These are phyloP conservation scores for Coenonympha arcania DNA, from an alignment of 2,888 invertebrate genomes.

Conservation along the genomic window DNA sequence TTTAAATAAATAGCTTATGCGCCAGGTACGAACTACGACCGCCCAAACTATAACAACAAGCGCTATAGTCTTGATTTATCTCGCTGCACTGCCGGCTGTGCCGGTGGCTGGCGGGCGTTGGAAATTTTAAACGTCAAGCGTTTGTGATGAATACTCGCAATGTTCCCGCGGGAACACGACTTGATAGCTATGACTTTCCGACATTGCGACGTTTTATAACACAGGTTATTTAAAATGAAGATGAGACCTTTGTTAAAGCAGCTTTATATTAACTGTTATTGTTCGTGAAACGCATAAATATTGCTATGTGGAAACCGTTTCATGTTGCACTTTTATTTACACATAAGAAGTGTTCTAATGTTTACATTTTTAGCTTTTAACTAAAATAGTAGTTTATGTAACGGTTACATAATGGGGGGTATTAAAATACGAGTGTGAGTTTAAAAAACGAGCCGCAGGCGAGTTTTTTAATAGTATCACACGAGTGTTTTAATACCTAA, in stretches of 20 bases:
- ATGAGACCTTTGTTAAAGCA: slow-evolving; percentile 18
- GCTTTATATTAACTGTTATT: slow-evolving; percentile 6
- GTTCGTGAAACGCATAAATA: slow-evolving; percentile 11
- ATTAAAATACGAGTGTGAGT: too few species aligned
- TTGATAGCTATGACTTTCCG: slow-evolving; percentile 48
- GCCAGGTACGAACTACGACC: slow-evolving; percentile 39
- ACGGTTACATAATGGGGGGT: too few species aligned
- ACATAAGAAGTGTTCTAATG: background rate
- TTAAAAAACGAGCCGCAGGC: too few species aligned
- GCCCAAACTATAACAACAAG: slow-evolving; percentile 58
- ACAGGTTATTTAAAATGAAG: slow-evolving; percentile 27
- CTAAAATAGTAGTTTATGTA: too few species aligned
- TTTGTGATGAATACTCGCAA: slow-evolving; percentile 71
- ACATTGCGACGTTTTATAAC: slow-evolving; percentile 36
- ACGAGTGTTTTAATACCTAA: too few species aligned
- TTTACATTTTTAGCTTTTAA: background rate
- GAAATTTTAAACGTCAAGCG: slow-evolving; percentile 71
- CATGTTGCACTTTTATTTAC: background rate
- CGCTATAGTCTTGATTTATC: slow-evolving; percentile 66
- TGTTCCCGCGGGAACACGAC: slow-evolving; percentile 60
- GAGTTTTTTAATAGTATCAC: too few species aligned
- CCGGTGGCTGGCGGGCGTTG: slow-evolving; percentile 37
- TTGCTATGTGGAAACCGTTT: background rate
- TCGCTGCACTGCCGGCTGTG: slow-evolving; percentile 46
- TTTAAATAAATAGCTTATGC: slow-evolving; percentile 33